Evolutionary conservation across 2,797 vertebrate genomes (phyloP), one percentile per base, ranked within the genome.

Genomic region (Esox masquinongy): DNA sequence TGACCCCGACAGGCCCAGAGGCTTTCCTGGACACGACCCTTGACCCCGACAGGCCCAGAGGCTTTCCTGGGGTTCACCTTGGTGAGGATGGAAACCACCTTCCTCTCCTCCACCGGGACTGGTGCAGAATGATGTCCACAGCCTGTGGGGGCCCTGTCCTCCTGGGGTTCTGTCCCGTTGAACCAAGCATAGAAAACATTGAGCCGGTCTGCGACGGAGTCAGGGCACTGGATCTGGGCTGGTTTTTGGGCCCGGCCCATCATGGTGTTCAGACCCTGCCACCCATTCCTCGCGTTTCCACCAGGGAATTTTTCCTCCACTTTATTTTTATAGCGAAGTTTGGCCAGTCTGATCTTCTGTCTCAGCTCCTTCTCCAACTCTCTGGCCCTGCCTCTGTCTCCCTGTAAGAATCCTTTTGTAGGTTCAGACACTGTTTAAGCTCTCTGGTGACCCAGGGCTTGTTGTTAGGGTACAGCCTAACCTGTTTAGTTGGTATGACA

Each of bases 101-200:
- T 76, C n/a, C 17, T 16, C 50, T 70, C 53, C 68, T 43, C 17
- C 51, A 61, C 53, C 16, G 29, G 61, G 68, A 47, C 63, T 63
- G 22, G 49, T 70, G 53, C 74, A 39, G 31, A 50, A 68, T 50
- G 31, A n/a, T 43, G 47, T 19, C 31, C 47, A 50, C 19, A 39
- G 51, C 61, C 47, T 26, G 64, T 75, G 19, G 29, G 74, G 49
- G 50, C 59, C 29, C 67, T 69, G 68, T 76, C 67, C 74, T 70
- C 68, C 74, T 59, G 11, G 9, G 14, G 50, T 14, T 61, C 34
- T 29, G 68, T 77, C 68, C 53, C 66, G 69, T 77, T 77, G 69
- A 72, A 72, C 68, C 68, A 47, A 56, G 36, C 9, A 8, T 77
- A 77, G 69, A 77, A 64, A 43, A 17, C 72, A 36, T 71, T 64